These are phyloP conservation scores for Didymodactylos carnosus DNA, from an alignment of 2,888 invertebrate genomes.

Conservation along the genomic window DNA sequence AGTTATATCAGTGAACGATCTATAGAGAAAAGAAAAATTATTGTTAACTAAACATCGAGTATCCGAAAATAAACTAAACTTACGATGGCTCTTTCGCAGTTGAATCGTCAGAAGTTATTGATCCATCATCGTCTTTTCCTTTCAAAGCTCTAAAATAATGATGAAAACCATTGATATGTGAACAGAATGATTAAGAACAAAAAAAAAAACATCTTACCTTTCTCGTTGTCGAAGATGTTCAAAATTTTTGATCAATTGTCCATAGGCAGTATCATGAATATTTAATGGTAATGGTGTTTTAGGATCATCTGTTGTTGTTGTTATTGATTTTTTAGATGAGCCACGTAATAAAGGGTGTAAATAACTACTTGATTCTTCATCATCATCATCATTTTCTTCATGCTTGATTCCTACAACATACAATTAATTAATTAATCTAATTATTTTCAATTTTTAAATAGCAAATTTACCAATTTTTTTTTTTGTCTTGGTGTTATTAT, in stretches of 20 bases:
- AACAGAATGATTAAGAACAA: no score
- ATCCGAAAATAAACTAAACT: background rate
- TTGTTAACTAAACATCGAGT: background rate
- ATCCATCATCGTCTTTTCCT: constrained; percentile 5
- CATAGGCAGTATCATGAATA: constrained; percentile 30
- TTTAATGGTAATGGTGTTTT: constrained; percentile 19
- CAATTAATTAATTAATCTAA: background rate
- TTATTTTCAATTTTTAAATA: background rate
- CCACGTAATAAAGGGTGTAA: constrained; percentile 45
- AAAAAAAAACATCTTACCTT: background rate
- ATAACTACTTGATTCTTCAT: constrained; percentile 42
- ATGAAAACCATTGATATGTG: constrained; percentile 15
- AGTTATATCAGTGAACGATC: background rate
- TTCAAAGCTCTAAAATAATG: constrained; percentile 26
- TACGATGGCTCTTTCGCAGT: background rate
- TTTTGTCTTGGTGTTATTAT: constrained; percentile 17
- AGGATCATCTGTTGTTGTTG: background rate
- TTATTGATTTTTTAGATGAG: background rate
- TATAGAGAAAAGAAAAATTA: background rate
- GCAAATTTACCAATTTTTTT: background rate
- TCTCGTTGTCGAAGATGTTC: background rate
- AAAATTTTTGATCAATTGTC: constrained; percentile 23
- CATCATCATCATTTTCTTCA: constrained; percentile 35
- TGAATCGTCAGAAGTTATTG: constrained; percentile 20
- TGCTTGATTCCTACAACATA: constrained; percentile 6